These are phyloP conservation scores for Amphilophus citrinellus DNA, from an alignment of 2,113 vertebrate species.

Conservation along the genomic window DNA sequence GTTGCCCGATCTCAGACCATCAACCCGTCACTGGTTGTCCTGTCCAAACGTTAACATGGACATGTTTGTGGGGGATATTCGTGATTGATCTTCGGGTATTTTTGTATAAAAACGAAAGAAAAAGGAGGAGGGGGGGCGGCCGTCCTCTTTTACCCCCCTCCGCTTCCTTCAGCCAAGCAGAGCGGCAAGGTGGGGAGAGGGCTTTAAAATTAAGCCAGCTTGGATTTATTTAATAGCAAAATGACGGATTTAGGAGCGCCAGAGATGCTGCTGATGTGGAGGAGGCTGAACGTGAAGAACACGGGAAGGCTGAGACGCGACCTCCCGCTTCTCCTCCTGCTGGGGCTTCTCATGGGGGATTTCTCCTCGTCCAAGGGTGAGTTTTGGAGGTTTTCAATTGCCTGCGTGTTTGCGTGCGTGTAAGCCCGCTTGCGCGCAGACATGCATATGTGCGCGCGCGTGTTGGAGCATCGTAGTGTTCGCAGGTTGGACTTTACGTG, in stretches of 20 bases:
- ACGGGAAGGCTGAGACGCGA: slow-evolving; percentile 67
- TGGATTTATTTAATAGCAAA: slow-evolving; percentile 75
- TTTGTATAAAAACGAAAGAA: slow-evolving; percentile 62
- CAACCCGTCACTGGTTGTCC: slow-evolving; percentile 64
- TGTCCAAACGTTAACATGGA: slow-evolving; percentile 69
- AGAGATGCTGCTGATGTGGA: slow-evolving; percentile 57
- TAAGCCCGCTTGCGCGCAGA: not conserved
- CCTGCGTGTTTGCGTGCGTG: slow-evolving; percentile 11
- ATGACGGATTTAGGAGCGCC: slow-evolving; percentile 75
- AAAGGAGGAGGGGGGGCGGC: slow-evolving; percentile 69
- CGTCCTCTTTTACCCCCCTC: slow-evolving; percentile 74
- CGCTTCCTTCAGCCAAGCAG: slow-evolving; percentile 72
- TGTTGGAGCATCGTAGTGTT: not conserved
- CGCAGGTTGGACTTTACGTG: slow-evolving; percentile 38
- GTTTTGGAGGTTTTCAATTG: slow-evolving; percentile 53
- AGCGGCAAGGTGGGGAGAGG: slow-evolving; percentile 73
- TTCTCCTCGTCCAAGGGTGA: slow-evolving; percentile 74
- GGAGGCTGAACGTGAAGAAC: slow-evolving; percentile 57
- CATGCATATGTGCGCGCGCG: not conserved
- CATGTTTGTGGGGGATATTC: slow-evolving; percentile 67
- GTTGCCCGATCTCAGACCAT: slow-evolving; percentile 68
- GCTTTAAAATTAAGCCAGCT: slow-evolving; percentile 65
- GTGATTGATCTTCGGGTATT: slow-evolving; percentile 70
- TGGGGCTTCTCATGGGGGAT: slow-evolving; percentile 75
- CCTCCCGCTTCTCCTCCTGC: slow-evolving; percentile 73